Conservation (phyloP, 2,113 vertebrate species). For the Caranx melampygus region DNA sequence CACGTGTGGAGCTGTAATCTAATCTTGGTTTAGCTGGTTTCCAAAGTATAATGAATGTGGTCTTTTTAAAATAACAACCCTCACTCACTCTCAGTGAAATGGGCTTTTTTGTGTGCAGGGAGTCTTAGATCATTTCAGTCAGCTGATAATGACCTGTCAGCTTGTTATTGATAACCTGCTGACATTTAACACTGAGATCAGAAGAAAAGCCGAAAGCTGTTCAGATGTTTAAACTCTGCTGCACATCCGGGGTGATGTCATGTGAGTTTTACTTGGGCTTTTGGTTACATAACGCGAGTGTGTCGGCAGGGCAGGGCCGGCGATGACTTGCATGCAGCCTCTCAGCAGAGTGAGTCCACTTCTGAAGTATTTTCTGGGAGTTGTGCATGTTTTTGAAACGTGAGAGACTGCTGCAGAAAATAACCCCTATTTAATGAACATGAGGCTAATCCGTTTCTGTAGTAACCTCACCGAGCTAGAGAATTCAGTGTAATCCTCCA, state of each 20-base stretch:
- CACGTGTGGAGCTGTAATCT: conserved; percentile 15
- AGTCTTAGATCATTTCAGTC: conserved; percentile 20
- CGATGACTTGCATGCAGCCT: conserved; percentile 58
- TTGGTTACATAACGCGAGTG: conserved; percentile 62
- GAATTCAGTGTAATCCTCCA: conserved; percentile 36
- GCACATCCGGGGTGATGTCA: conserved; percentile 56
- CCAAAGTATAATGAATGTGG: conserved; percentile 15
- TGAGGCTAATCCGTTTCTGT: conserved; percentile 38
- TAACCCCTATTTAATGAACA: conserved; percentile 42
- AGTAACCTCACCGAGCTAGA: conserved; percentile 38
- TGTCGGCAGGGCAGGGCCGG: conserved; percentile 28
- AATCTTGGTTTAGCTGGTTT: conserved; percentile 15
- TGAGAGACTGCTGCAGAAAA: conserved; percentile 43
- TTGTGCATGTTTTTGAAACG: conserved; percentile 50
- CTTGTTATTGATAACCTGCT: conserved; percentile 46
- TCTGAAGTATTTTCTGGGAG: conserved; percentile 54
- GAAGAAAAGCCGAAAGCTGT: conserved; percentile 2
- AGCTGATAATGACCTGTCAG: conserved; percentile 18
- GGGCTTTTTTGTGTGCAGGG: conserved; percentile 1
- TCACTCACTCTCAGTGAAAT: background rate
- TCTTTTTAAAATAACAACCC: conserved; percentile 12
- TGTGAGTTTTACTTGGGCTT: conserved; percentile 39
- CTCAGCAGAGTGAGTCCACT: conserved; percentile 40
- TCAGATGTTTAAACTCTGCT: conserved; percentile 23
- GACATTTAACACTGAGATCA: conserved; percentile 30